Base-by-base conservation (phyloP, 2,797 vertebrate species). In the Xenopus petersii region DNA sequence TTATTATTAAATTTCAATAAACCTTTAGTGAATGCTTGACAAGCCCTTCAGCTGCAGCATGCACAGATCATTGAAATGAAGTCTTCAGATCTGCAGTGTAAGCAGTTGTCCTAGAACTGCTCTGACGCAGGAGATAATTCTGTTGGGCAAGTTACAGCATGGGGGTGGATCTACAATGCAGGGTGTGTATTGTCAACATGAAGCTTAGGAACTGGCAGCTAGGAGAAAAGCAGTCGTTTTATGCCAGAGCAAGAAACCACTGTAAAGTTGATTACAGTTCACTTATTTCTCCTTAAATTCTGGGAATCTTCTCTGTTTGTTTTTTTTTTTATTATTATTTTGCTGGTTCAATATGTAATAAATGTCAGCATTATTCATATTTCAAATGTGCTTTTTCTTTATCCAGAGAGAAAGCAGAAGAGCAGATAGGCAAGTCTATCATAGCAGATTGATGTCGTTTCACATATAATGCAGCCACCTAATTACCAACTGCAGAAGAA, bases 81-180 rank as follows among this genome's bases (percentile, higher is more conserved):
- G 93, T 91, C 92, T 88, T 12, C 49, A 51, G 49, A 51, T 91
- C 89, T 94, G 93, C 92, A 86, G 83, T 91, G 89, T 87, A 90
- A 93, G 94, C 92, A 87, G 88, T 93, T 93, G 93, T 92, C 89
- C 88, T 92, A 92, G 91, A 91, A 94, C 93, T 88, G 88, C 94
- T 94, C 92, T 95, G 95, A 97, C 94, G 94, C 92, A 94, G 94
- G 89, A 96, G 95, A 97, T 95, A 94, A 97, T 94, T 95, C 94
- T 94, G 94, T 93, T 93, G 93, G 91, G 92, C 93, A 91, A 88
- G 88, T 91, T 90, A 92, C 91, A 93, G 92, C 89, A 84, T 89
- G 88, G 91, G 91, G 93, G 93, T 95, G 93, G 91, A 92, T 94
- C 87, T 89, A 86, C 90, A 92, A 86, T 87, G 91, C 91, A 94